Conservation (phyloP, 2,888 invertebrate genomes). For the Tetragonisca angustula region DNA sequence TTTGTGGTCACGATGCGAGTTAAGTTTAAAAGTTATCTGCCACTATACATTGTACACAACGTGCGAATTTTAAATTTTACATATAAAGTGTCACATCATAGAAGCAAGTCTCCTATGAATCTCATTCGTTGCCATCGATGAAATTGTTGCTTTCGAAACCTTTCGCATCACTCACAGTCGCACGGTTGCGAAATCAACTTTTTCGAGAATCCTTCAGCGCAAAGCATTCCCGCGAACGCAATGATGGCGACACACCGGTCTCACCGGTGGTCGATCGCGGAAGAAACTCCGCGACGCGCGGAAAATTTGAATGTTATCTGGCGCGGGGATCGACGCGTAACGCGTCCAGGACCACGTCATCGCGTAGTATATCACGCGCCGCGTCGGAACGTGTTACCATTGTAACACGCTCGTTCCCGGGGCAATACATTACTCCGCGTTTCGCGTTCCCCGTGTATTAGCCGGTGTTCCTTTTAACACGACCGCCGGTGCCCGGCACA, state of each 20-base stretch:
- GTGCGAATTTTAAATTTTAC: background rate
- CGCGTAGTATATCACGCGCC: constrained; percentile 64
- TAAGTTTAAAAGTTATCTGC: background rate
- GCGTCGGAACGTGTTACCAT: constrained; percentile 66
- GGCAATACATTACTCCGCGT: constrained; percentile 71
- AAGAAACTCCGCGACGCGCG: constrained; percentile 25
- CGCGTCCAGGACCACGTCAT: constrained; percentile 62
- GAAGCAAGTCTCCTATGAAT: background rate
- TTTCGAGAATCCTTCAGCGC: background rate
- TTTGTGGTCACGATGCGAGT: no score
- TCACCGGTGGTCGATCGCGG: background rate
- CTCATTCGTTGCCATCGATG: background rate
- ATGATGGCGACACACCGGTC: background rate
- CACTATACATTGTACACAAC: background rate
- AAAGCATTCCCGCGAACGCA: background rate
- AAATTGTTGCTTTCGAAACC: background rate
- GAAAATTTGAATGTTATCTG: constrained; percentile 55
- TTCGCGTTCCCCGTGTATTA: constrained; percentile 66
- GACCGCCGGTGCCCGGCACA: constrained; percentile 35
- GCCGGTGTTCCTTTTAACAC: constrained; percentile 65
- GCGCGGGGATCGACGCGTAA: constrained; percentile 42
- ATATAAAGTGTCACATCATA: background rate
- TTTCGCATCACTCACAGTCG: background rate
- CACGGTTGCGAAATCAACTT: background rate
- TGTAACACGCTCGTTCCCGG: constrained; percentile 67